Conservation (phyloP, 2,113 vertebrate species). For the Aptenodytes patagonicus region DNA sequence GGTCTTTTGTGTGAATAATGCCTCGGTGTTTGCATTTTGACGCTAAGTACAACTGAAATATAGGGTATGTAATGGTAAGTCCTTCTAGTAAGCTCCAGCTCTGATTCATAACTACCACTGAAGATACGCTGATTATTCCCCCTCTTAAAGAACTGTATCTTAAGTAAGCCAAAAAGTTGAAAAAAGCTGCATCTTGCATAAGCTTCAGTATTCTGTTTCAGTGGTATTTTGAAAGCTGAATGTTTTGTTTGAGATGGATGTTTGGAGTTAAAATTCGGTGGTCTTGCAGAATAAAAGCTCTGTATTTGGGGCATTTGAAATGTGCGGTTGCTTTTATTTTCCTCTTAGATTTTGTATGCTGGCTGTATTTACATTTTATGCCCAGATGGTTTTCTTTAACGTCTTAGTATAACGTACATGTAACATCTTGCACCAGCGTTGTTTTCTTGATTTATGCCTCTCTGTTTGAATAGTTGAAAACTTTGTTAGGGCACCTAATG, state of each 20-base stretch:
- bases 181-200: background rate
- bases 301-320: background rate
- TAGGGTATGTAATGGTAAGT: background rate
- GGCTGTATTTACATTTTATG: slow-evolving; percentile 41
- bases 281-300: background rate
- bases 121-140: background rate
- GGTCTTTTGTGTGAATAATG: background rate
- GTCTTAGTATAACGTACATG: background rate
- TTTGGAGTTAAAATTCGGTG: background rate
- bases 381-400: slow-evolving; percentile 64
- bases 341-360: slow-evolving; percentile 5
- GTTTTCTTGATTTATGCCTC: slow-evolving; percentile 60
- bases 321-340: slow-evolving; percentile 27
- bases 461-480: slow-evolving; percentile 38
- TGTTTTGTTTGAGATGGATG: background rate
- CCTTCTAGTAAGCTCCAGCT: background rate
- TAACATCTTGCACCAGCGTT: slow-evolving; percentile 24
- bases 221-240: background rate
- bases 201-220: background rate
- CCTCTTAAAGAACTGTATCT: background rate
- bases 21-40: background rate
- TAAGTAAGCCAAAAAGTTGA: background rate
- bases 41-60: background rate
- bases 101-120: background rate
- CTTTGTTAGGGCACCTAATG: slow-evolving; percentile 10